phyloP scores from a whole-genome alignment of 2,113 vertebrate genomes.

The Mus pahari region DNA sequence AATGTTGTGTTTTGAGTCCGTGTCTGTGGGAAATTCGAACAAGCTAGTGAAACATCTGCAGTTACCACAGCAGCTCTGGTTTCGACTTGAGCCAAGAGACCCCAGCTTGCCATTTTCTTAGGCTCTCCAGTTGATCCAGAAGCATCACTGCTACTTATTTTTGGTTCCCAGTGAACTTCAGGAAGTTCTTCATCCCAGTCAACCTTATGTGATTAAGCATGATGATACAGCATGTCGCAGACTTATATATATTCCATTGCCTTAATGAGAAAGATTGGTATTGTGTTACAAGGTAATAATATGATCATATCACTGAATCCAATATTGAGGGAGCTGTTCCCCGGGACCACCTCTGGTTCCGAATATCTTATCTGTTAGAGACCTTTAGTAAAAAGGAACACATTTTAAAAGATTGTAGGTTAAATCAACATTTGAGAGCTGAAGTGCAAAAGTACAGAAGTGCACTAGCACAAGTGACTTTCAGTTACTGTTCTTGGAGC shows the following conservation, averaged over 20 bases:
- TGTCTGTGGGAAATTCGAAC: background rate
- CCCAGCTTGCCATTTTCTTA: background rate
- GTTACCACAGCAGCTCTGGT: background rate
- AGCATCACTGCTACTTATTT: background rate
- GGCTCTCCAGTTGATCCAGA: background rate
- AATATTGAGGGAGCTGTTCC: background rate
- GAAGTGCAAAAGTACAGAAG: background rate
- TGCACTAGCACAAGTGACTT: background rate
- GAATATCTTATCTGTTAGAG: background rate
- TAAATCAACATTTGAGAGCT: conserved; percentile 12
- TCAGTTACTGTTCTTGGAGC: background rate
- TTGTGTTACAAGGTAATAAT: conserved; percentile 8
- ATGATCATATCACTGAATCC: background rate
- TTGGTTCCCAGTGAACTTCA: background rate
- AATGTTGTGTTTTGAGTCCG: conserved; percentile 23
- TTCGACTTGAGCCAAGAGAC: background rate
- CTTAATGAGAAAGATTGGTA: background rate
- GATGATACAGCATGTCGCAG: background rate
- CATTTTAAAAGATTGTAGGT: background rate
- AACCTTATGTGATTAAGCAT: background rate
- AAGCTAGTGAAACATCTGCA: background rate
- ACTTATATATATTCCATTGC: background rate
- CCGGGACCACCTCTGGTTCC: background rate
- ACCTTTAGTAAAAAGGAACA: conserved; percentile 2
- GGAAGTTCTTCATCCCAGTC: background rate